A percentile compares a stretch with the other conserved stretches of the same genome.
Conservation (phyloP, 2,113 vertebrate species). For the Rhea americana region DNA sequence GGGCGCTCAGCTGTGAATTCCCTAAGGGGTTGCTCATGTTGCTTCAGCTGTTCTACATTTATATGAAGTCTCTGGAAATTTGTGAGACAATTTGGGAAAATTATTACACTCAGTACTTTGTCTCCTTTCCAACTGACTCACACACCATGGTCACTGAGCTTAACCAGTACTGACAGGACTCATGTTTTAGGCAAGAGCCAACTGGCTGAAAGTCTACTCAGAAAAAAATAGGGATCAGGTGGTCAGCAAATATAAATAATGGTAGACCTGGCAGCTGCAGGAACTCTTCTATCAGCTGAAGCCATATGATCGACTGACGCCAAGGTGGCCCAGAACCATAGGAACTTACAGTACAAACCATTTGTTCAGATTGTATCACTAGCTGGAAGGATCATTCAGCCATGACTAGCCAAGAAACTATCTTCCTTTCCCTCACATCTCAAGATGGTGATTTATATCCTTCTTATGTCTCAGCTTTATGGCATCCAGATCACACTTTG, state of each 20-base stretch:
- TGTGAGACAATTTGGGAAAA: slow-evolving; percentile 37
- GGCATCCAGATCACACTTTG: neutral
- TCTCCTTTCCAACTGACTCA: slow-evolving; percentile 45
- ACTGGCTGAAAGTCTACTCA: neutral
- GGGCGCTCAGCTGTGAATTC: slow-evolving; percentile 38
- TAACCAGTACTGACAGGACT: slow-evolving; percentile 19
- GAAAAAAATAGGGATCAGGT: neutral
- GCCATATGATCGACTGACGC: neutral
- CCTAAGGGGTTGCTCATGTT: slow-evolving; percentile 18
- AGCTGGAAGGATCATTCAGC: neutral
- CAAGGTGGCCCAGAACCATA: neutral
- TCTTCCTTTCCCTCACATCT: neutral
- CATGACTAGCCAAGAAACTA: neutral
- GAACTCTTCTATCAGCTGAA: neutral
- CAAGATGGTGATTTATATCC: neutral
- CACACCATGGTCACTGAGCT: neutral
- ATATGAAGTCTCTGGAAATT: slow-evolving; percentile 39
- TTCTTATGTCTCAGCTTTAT: neutral
- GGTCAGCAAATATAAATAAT: neutral
- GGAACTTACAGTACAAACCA: neutral
- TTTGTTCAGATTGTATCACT: neutral
- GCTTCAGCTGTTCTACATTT: slow-evolving; percentile 57
- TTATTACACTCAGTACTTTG: slow-evolving; percentile 16
- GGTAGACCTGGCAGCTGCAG: neutral
- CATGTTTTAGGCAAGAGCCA: neutral